Conservation (phyloP, 2,113 vertebrate species). For the Pao palembangensis region DNA sequence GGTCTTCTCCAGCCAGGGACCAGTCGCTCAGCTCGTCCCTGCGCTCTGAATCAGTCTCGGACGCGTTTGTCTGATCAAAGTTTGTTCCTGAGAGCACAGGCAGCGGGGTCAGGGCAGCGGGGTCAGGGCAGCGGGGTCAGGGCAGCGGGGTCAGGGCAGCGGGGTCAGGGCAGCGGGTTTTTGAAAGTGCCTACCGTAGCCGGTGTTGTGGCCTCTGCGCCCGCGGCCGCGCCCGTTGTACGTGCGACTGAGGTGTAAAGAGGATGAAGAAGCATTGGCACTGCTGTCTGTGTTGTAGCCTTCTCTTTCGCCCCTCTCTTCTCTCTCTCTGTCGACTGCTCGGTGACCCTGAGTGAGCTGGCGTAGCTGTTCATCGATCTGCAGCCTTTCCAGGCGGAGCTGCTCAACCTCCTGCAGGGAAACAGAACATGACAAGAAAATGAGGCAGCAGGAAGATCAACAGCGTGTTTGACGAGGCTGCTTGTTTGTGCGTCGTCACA, state of each 20-base stretch:
- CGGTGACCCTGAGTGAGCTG: slow-evolving; percentile 95
- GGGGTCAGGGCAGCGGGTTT: too few species aligned
- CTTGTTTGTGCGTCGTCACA: slow-evolving; percentile 11
- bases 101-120: background rate
- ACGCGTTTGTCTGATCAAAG: slow-evolving; percentile 94
- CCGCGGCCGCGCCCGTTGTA: slow-evolving; percentile 92
- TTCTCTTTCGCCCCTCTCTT: slow-evolving; percentile 61
- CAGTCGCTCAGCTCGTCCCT: slow-evolving; percentile 96
- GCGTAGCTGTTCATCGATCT: slow-evolving; percentile 95
- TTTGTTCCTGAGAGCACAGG: slow-evolving; percentile 81
- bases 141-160: too few species aligned
- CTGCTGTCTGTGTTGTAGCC: slow-evolving; percentile 84
- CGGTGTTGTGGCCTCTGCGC: slow-evolving; percentile 86
- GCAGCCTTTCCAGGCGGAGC: slow-evolving; percentile 91
- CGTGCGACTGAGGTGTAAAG: slow-evolving; percentile 85
- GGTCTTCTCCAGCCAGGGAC: slow-evolving; percentile 90
- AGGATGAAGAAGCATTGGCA: slow-evolving; percentile 75
- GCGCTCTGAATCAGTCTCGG: slow-evolving; percentile 95
- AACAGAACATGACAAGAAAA: background rate
- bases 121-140: too few species aligned
- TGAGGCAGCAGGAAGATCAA: background rate
- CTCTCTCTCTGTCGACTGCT: slow-evolving; percentile 72
- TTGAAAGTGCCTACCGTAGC: slow-evolving; percentile 80
- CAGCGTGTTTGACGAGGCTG: background rate
- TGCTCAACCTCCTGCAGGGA: slow-evolving; percentile 91